Conservation (phyloP, 53 echinoderm and acorn worm genomes). For the Henricia sp. region DNA sequence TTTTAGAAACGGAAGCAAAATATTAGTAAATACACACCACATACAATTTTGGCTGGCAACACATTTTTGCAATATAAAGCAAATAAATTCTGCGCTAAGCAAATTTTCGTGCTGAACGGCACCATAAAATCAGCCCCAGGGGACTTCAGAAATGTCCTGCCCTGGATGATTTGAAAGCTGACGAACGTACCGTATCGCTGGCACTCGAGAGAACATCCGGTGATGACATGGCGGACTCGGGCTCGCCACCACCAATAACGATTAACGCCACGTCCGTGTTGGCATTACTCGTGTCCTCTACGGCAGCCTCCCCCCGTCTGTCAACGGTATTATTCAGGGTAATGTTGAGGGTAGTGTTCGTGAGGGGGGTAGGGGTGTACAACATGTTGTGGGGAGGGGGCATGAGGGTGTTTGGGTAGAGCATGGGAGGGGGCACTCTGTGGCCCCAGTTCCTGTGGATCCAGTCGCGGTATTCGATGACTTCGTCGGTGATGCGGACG, state of each 20-base stretch:
- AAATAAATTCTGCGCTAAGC: too few relatives aligned
- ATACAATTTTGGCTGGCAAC: too few relatives aligned
- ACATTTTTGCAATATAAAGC: too few relatives aligned
- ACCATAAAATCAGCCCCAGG: too few relatives aligned
- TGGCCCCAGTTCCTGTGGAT: constrained; percentile 86
- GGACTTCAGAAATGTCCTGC: too few relatives aligned
- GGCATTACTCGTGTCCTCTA: constrained; percentile 39
- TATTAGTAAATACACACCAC: too few relatives aligned
- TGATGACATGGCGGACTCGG: constrained; percentile 80
- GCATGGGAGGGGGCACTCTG: constrained; percentile 69
- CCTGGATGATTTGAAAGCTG: too few relatives aligned
- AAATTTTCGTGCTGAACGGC: too few relatives aligned
- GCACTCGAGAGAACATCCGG: constrained; percentile 85
- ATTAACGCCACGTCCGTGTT: constrained; percentile 31
- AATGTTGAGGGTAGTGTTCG: constrained; percentile 39
- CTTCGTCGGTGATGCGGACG: constrained; percentile 94
- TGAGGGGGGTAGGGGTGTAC: constrained; percentile 6
- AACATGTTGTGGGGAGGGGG: constrained; percentile 76
- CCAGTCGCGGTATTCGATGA: constrained; percentile 88
- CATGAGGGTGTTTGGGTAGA: constrained; percentile 13
- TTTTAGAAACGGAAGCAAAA: too few relatives aligned
- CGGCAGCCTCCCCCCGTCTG: background rate
- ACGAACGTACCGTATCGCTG: constrained; percentile 94
- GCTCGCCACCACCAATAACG: constrained; percentile 16
- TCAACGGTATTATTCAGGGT: constrained; percentile 25